Base-by-base conservation (phyloP, 2,797 vertebrate genomes). In the Pseudochirops cupreus region DNA sequence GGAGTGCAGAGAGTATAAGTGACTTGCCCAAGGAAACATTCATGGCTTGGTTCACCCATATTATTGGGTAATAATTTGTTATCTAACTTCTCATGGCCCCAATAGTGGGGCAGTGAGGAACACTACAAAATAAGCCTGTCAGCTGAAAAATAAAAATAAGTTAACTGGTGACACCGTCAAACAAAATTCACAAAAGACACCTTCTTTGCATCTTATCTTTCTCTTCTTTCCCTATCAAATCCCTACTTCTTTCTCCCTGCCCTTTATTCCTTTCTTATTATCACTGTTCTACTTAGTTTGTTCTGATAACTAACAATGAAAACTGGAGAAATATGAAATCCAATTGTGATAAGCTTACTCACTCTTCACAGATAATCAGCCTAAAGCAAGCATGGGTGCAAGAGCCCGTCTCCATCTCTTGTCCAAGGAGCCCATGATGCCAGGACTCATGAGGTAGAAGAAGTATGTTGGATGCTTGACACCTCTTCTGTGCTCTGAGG, bases 281-380 rank as follows among this genome's bases (percentile, higher is more conserved):
- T 92, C 74, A 93, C 33, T 1, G 59, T 57, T 54, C 94, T 96
- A 55, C 7, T 46, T 53, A 87, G 74, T 87, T 87, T 87, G 21
- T 87, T 87, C 74, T 87, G 21, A 0, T 90, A 46, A 18, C 2
- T 56, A 91, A 94, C 39, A 1, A 92, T 53, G 89, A 89, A 90
- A 91, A 74, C 31, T 50, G 74, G 54, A 92, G 91, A 93, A 67
- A 92, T 46, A 56, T 53, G 26, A 96, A 91, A 91, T 93, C 96
- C 93, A 53, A 5, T 96, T 52, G 91, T 98, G 97, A 97, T 96
- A 92, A 95, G 94, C 56, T 29, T 91, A 96, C 93, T 97, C 94
- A 96, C 95, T 97, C 57, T 98, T 97, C 82, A 24, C 98, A 97
- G 97, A 96, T 94, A 39, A 87, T 57, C 58, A 28, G 89, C 74